These are phyloP conservation scores for Virgularia gustaviana DNA, from an alignment of 92 coral and sea anemone genomes.

Conservation along the genomic window DNA sequence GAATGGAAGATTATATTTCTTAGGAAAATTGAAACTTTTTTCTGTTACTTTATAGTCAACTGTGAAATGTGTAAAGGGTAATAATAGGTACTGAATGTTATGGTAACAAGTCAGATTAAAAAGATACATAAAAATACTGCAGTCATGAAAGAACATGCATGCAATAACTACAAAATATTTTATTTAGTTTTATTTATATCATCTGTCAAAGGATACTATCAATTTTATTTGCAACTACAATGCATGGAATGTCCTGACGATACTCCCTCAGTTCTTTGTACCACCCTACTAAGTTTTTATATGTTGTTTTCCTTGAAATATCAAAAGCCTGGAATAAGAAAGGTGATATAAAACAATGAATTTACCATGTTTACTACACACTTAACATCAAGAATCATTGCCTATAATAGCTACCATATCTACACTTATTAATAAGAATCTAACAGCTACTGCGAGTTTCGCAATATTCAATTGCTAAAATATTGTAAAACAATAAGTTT, in stretches of 20 bases:
- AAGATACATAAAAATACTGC: neutral
- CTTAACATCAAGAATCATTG: neutral
- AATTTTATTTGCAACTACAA: constrained; percentile 97
- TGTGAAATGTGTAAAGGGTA: too few species aligned
- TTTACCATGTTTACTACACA: neutral
- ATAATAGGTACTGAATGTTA: neutral
- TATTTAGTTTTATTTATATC: too few species aligned
- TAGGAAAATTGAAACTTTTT: neutral
- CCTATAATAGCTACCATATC: neutral
- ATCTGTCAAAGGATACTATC: constrained; percentile 96
- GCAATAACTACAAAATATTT: neutral
- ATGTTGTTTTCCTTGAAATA: constrained; percentile 88
- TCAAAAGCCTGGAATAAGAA: constrained; percentile 72
- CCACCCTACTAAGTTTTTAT: constrained; percentile 94
- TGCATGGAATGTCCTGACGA: constrained; percentile 88
- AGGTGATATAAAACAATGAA: neutral
- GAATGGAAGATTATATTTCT: too few species aligned
- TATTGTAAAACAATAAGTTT: too few species aligned
- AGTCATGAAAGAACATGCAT: neutral
- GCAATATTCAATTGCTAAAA: too few species aligned
- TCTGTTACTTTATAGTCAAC: too few species aligned
- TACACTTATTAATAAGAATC: neutral
- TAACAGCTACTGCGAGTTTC: too few species aligned
- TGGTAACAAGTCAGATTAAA: neutral
- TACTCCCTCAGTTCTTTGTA: constrained; percentile 95